Evolutionary conservation across 2,888 invertebrate species (phyloP), one percentile per base, ranked within the genome.

Genomic region (Catonia carolina): DNA sequence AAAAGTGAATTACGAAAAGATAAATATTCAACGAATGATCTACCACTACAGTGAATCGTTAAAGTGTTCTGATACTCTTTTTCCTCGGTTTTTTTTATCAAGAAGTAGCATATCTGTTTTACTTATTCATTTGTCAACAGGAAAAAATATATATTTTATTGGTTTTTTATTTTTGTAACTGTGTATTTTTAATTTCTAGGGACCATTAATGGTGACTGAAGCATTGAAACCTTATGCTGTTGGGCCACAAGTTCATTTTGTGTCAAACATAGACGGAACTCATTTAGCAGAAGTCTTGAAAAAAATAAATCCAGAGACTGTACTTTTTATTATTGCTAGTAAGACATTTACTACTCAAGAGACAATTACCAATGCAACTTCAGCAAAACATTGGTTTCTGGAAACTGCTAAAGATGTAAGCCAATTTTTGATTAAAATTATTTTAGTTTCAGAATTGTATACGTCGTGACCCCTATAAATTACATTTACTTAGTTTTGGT

Each of bases 301-400:
- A 70, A 85, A 85, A 64, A 77, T 99, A 23, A 81, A 89, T 74
- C 87, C 96, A 0, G 97, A 97, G 74, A 95, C 96, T 0, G 88
- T 91, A 1, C 78, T 99, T 39, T 99, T 99, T 75, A 96, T 99
- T 71, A 91, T 99, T 69, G 99, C 99, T 0, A 98, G 98, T 2
- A 99, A 99, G 79, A 99, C 98, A 1, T 99, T 95, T 74, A 99
- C 98, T 47, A 99, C 98, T 0, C 97, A 93, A 74, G 99, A 99
- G 78, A 99, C 99, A 10, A 95, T 99, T 67, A 98, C 98, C 53
- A 99, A 99, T 77, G 98, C 99, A 12, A 89, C 86, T 1, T 95
- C 98, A 1, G 98, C 99, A n/a, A 96, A 96, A 73, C 77, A 80
- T 56, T 99, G 99, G 99, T 87, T 99, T 71, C 73, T 99, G 63